A percentile compares a stretch with the other conserved stretches of the same genome.
phyloP scores from a whole-genome alignment of 2,113 vertebrate species.

The Oncorhynchus masou region DNA sequence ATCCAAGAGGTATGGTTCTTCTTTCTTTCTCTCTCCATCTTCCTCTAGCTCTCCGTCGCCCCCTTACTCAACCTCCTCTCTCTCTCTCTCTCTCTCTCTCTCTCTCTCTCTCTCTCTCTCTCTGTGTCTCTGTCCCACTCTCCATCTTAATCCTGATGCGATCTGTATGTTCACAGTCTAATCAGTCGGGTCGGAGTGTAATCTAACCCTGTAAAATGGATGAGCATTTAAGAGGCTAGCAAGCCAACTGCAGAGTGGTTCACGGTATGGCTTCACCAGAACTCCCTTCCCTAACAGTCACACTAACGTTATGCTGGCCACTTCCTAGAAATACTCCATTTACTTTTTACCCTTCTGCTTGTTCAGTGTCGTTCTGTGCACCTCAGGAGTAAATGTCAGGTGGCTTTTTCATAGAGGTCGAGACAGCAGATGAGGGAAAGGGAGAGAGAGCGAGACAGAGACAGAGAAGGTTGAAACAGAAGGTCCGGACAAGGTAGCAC shows the following conservation, averaged over 20 bases:
- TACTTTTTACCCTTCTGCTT: constrained; percentile 20
- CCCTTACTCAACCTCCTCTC: neutral
- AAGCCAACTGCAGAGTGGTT: neutral
- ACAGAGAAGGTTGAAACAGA: no score
- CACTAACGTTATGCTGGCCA: neutral
- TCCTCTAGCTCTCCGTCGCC: neutral
- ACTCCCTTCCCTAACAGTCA: neutral
- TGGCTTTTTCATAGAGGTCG: no score
- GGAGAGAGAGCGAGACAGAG: no score
- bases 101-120: no score
- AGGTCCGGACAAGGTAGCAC: no score
- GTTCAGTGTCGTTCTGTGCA: neutral
- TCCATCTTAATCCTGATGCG: neutral
- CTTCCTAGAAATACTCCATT: constrained; percentile 18
- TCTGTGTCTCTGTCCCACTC: neutral
- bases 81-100: no score
- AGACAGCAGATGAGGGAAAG: no score
- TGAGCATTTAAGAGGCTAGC: constrained; percentile 19
- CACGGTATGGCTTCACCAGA: neutral
- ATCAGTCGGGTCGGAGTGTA: constrained; percentile 26
- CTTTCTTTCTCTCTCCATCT: neutral
- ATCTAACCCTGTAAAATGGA: constrained; percentile 19
- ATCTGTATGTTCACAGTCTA: neutral
- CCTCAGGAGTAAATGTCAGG: no score
- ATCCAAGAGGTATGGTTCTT: neutral